Evolutionary conservation across 2,113 vertebrate species (phyloP).

Genomic region (Serilophus lunatus): DNA sequence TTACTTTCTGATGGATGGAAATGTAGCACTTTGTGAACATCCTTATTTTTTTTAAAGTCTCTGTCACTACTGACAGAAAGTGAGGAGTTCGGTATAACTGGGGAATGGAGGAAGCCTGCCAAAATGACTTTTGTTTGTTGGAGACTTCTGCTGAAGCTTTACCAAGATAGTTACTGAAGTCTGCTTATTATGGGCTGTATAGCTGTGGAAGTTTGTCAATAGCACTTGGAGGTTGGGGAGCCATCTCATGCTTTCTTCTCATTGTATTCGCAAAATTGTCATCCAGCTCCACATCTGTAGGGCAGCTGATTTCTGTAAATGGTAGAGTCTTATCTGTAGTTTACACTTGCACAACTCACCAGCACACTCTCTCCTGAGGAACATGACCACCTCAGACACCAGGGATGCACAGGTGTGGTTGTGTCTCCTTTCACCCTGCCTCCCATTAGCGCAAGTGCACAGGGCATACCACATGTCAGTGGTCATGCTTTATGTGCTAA

Average conservation of each 20-base stretch:
- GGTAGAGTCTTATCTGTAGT: neutral
- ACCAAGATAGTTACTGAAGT: neutral
- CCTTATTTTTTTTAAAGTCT: neutral
- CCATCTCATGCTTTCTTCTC: neutral
- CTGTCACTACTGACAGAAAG: neutral
- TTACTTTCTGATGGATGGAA: neutral
- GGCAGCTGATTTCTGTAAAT: neutral
- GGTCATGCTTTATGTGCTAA: neutral
- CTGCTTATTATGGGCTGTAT: neutral
- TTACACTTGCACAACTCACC: neutral
- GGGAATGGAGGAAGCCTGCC: neutral
- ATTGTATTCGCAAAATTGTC: neutral
- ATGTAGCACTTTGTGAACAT: neutral
- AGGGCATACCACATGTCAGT: neutral
- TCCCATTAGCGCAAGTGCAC: neutral
- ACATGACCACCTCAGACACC: neutral
- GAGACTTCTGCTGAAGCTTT: neutral
- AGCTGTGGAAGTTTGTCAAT: neutral
- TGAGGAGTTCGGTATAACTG: neutral
- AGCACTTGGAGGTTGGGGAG: neutral
- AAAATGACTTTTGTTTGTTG: neutral
- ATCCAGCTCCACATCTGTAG: neutral
- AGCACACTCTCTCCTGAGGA: neutral
- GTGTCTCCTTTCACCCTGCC: neutral
- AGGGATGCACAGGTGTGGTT: neutral